Conservation (phyloP, 2,113 vertebrate species). For the Ictalurus punctatus region DNA sequence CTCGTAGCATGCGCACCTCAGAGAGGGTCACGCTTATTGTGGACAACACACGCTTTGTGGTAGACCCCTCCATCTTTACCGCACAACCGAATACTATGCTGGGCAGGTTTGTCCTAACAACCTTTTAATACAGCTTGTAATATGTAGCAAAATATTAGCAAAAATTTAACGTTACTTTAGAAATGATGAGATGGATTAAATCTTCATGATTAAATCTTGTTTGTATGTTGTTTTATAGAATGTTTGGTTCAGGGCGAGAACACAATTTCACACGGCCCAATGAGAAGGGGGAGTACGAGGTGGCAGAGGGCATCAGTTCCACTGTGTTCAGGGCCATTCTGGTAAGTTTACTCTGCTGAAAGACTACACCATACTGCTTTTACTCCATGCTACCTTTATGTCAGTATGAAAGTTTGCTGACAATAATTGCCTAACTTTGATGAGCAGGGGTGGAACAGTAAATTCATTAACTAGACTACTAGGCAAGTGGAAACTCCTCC, state of each 20-base stretch:
- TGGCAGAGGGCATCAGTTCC: slow-evolving; percentile 97
- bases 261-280: slow-evolving; percentile 98
- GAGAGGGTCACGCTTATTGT: slow-evolving; percentile 96
- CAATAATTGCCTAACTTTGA: not conserved
- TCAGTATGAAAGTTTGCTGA: not conserved
- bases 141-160: not conserved
- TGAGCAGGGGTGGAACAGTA: not conserved
- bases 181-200: not conserved
- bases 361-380: not conserved
- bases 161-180: not conserved
- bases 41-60: slow-evolving; percentile 97
- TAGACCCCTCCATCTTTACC: slow-evolving; percentile 95
- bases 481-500: not conserved
- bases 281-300: slow-evolving; percentile 96
- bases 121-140: not conserved
- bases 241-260: slow-evolving; percentile 98
- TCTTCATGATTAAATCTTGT: not conserved
- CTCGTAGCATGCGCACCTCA: slow-evolving; percentile 83
- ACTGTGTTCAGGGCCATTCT: slow-evolving; percentile 97
- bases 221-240: slow-evolving; percentile 70
- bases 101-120: slow-evolving; percentile 80
- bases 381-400: not conserved
- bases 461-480: not conserved
- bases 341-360: slow-evolving; percentile 72
- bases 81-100: slow-evolving; percentile 99